Base-by-base conservation (phyloP, 2,888 invertebrate species). In the Patella ulyssiponensis region DNA sequence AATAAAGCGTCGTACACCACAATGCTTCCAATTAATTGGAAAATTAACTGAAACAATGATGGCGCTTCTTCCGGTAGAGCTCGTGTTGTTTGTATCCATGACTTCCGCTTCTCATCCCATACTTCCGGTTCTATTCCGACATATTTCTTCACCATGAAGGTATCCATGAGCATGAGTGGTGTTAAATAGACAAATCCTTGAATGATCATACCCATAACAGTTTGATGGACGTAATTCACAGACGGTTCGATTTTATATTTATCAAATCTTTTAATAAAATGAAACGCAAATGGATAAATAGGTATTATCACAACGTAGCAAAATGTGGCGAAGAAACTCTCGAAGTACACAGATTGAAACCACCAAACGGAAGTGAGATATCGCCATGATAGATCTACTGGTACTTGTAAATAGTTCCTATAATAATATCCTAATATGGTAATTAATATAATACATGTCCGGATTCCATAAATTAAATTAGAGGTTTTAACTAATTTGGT, bases 321-420 rank as follows among this genome's bases (percentile, higher is more conserved):
- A n/a, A 86, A 71, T 0, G 87, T 87, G 0, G 86, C 83, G 74
- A 81, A 87, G 82, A 82, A 84, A 4, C 88, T 89, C 76, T 90
- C 90, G 78, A 89, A 90, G 80, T 89, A 89, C 20, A 88, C 89
- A 3, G 84, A 87, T 70, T 85, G 86, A 77, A 86, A 90, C 23
- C 86, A 53, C 80, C 80, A 78, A 2, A 81, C 77, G 4, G 74
- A 23, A 2, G 79, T 69, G 70, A 88, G 76, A 76, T 80, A 82
- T 0, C 69, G 5, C 87, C 87, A 88, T 7, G 76, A 15, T 11
- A 11, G 11, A 56, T 86, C 77, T 15, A 86, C 73, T 11, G 52
- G 52, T 3, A 15, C 5, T 74, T 86, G 85, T 20, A 82, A 17
- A 58, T 14, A 3, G n/a, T 76, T 76, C 23, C 64, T 64, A 64